These are phyloP conservation scores for Platyura marginata DNA, from an alignment of 1,140 invertebrate species.

Conservation along the genomic window DNA sequence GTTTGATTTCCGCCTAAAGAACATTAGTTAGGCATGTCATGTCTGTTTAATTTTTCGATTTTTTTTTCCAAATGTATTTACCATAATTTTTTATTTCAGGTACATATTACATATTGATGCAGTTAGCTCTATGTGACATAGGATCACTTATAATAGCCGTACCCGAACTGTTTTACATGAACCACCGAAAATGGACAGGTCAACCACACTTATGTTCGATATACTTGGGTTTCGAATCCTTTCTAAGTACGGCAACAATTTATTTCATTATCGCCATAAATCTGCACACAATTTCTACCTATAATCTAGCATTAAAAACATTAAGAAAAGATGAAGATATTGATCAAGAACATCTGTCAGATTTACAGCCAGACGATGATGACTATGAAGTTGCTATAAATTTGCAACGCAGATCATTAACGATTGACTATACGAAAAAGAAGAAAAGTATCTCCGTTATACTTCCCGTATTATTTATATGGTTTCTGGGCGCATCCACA, in stretches of 20 bases:
- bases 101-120: conserved; percentile 27
- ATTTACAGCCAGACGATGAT: conserved; percentile 28
- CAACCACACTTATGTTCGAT: conserved; percentile 24
- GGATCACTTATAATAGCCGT: conserved; percentile 23
- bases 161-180: conserved; percentile 28
- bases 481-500: conserved; percentile 30
- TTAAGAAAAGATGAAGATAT: conserved; percentile 8
- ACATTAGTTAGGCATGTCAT: neutral
- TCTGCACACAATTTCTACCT: conserved; percentile 31
- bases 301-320: conserved; percentile 25
- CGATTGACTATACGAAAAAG: conserved; percentile 25
- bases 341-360: conserved; percentile 19
- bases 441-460: conserved; percentile 25
- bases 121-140: conserved; percentile 28
- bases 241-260: conserved; percentile 28
- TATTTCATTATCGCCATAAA: conserved; percentile 31
- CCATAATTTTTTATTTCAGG: conserved; percentile 25
- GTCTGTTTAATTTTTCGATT: no score
- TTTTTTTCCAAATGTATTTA: neutral
- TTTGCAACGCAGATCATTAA: conserved; percentile 25
- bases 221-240: conserved; percentile 28
- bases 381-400: conserved; percentile 19
- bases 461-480: conserved; percentile 29
- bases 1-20: no score
- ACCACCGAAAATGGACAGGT: conserved; percentile 27